These are phyloP conservation scores for Agonum fuliginosum DNA, from an alignment of 2,888 invertebrate genomes.

Conservation along the genomic window DNA sequence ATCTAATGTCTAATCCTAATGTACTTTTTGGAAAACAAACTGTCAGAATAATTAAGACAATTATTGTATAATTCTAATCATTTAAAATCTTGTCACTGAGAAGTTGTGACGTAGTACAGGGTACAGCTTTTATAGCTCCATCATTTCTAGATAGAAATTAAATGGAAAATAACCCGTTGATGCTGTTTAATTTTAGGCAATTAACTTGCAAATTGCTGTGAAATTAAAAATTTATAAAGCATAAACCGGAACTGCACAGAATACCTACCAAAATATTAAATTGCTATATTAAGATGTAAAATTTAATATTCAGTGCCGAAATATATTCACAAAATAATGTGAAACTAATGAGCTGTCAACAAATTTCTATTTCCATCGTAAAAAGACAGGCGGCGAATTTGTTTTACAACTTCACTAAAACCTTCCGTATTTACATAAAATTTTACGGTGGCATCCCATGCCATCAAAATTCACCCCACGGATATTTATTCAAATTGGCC, in stretches of 20 bases:
- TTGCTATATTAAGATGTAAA: neutral
- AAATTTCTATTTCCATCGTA: neutral
- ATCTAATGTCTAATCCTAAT: no score
- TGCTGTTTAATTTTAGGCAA: conserved; percentile 9
- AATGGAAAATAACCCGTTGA: neutral
- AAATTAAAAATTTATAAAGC: conserved; percentile 5
- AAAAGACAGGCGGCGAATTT: neutral
- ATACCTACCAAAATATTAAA: neutral
- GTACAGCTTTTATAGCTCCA: no score
- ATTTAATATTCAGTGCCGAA: neutral
- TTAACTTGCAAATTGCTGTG: neutral
- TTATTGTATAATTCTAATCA: no score
- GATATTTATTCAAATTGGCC: conserved; percentile 19
- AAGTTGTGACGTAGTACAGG: no score
- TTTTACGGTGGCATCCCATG: neutral
- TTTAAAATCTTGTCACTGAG: no score
- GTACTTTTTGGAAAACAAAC: no score
- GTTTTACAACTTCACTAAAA: conserved; percentile 2
- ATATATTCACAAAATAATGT: neutral
- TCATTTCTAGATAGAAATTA: no score
- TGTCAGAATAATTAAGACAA: no score
- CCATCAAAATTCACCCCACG: conserved; percentile 20
- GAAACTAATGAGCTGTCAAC: conserved; percentile 10
- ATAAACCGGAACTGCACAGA: neutral
- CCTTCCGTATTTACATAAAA: conserved; percentile 13